Base-by-base conservation (phyloP, 2,113 vertebrate genomes). In the Fukomys damarensis region DNA sequence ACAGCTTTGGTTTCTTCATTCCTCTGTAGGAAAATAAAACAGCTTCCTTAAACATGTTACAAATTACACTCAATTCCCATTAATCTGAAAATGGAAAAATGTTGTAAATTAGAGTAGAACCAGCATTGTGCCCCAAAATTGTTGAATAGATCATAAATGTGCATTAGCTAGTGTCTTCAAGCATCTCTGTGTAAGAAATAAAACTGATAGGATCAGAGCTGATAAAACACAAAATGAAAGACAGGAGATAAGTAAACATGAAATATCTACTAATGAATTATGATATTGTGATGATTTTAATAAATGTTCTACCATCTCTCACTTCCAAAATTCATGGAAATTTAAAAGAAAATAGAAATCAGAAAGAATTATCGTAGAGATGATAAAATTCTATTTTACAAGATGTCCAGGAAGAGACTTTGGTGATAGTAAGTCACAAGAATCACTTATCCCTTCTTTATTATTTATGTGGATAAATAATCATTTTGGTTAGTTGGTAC, bases 1-100 rank as follows among this genome's bases (percentile, higher is more conserved):
- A 72, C 17, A 84, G 17, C 61, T 17, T 22, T 0, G 0, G 14
- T 59, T 54, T 83, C 74, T 82, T 54, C 17, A 90, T 17, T 8
- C 12, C 82, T 22, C 30, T 89, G 5, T 54, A 41, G 2, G 14
- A 14, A 52, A 65, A 52, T 74, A 76, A 65, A 58, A 10, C 0
- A 13, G 41, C 14, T 80, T 72, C 10, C 28, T 93, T 94, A 96
- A 94, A 91, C 32, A 63, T 72, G 14, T 77, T 68, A n/a, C 3
- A 77, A 1, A 82, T 5, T 43, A 26, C 1, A 16, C 19, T 89
- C 7, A 61, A 5, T 58, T 89, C 43, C 2, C 22, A 32, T 86
- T 94, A 84, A 11, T 80, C 49, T 95, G 35, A 85, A 95, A 77
- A 35, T 70, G 16, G 88, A 61, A 13, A 54, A 66, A 49, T n/a